These are phyloP conservation scores for Drosophila recens DNA, from an alignment of 2,888 invertebrate species.

Conservation along the genomic window DNA sequence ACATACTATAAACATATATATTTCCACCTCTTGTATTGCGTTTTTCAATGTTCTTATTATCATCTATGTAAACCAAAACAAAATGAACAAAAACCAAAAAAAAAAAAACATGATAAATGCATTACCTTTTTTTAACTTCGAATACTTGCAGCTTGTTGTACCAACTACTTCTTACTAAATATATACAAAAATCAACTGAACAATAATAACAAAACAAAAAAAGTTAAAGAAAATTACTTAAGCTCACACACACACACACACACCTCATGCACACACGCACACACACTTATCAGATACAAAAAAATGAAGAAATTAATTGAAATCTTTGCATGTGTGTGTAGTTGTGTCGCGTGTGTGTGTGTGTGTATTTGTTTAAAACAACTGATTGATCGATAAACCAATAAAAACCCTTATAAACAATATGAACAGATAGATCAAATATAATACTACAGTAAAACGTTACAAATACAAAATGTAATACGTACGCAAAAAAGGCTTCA, in stretches of 20 bases:
- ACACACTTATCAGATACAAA: constrained; percentile 3
- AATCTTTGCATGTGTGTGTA: constrained; percentile 7
- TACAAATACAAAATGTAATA: constrained; percentile 38
- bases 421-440: constrained; percentile 40
- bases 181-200: constrained; percentile 58
- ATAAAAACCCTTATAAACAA: constrained; percentile 49
- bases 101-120: constrained; percentile 66
- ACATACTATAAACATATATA: constrained; percentile 21
- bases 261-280: constrained; percentile 17
- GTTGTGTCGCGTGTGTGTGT: constrained; percentile 17
- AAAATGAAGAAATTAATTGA: neutral
- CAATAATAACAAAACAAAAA: constrained; percentile 30
- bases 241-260: constrained; percentile 18
- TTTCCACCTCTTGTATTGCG: constrained; percentile 37
- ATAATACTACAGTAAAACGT: constrained; percentile 55
- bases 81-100: constrained; percentile 15
- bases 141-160: constrained; percentile 80
- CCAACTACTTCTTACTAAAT: constrained; percentile 80
- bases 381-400: constrained; percentile 41
- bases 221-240: constrained; percentile 41
- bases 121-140: constrained; percentile 66
- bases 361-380: constrained; percentile 14
- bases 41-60: constrained; percentile 25
- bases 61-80: constrained; percentile 28
- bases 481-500: constrained; percentile 66